Conservation (phyloP, 2,113 vertebrate species). For the Axis porcinus region DNA sequence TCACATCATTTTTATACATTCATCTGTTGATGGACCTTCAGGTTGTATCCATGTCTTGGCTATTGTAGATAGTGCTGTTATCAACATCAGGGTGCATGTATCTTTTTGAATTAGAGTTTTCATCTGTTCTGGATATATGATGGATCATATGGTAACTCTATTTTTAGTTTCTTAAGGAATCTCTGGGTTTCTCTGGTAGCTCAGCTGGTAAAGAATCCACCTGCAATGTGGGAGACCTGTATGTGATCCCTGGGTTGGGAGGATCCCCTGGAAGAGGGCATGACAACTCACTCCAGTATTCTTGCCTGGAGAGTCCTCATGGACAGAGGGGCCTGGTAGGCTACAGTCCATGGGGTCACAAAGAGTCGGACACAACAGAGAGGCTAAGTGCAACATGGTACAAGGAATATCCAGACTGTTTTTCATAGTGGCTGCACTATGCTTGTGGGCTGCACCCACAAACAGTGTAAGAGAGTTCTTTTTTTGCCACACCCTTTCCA, state of each 20-base stretch:
- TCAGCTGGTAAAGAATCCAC: background rate
- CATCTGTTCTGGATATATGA: background rate
- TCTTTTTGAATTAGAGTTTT: background rate
- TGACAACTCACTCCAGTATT: background rate
- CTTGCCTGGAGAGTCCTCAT: background rate
- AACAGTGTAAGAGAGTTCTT: background rate
- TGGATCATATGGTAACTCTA: background rate
- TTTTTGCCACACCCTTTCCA: background rate
- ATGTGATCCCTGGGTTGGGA: background rate
- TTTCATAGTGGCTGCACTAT: background rate
- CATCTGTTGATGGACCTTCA: background rate
- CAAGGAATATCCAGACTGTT: background rate
- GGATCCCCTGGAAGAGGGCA: background rate
- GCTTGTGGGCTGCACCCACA: no score
- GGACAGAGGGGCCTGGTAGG: background rate
- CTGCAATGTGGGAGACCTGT: background rate
- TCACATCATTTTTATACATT: background rate
- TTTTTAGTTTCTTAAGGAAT: background rate
- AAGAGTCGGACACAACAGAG: background rate
- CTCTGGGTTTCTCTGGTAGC: background rate
- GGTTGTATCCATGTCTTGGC: background rate
- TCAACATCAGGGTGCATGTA: background rate
- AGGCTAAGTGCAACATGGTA: background rate
- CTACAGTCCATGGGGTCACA: background rate
- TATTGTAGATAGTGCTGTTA: background rate